Evolutionary conservation across 2,888 invertebrate genomes (phyloP), one percentile per base, ranked within the genome.

Genomic region (Catocala nupta): DNA sequence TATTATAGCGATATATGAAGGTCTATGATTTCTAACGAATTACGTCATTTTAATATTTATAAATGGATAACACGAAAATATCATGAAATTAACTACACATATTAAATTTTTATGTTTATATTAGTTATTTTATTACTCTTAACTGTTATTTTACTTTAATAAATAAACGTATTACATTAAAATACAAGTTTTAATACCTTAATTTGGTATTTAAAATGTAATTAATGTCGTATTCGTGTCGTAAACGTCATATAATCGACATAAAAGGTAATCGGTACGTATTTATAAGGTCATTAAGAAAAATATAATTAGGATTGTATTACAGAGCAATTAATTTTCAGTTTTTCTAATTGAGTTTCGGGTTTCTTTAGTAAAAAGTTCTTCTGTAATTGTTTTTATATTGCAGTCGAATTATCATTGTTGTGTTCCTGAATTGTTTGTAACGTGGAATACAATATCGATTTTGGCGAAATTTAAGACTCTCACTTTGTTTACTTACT

Each of bases 211-310:
- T 53, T n/a, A 55, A 61, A 36, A 50, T 49, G 7, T 62, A 53
- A 62, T 57, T 33, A 52, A 55, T 39, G 63, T 59, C 48, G 63
- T 55, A 65, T 61, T n/a, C 44, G 50, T 55, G 53, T 49, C 63
- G 25, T 48, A 59, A 49, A 45, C 52, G 57, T 59, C 50, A 45
- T 58, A 33, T 62, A 62, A 48, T 44, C 50, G 16, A 56, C 16
- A n/a, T 49, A 42, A 36, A 43, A 42, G 16, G 12, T 39, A 42
- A 47, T 39, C 12, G 45, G n/a, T 59, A 53, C 54, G 47, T 33
- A 53, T 68, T 63, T 59, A 53, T n/a, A 48, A 39, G 6, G 47
- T 12, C 9, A 16, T 61, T 65, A 54, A 55, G 43, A 12, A 39
- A 60, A 56, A 58, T 13, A 33, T 48, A 43, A 50, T 49, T 49